Evolutionary conservation across 2,113 vertebrate species (phyloP).

Genomic region (Passer montanus): DNA sequence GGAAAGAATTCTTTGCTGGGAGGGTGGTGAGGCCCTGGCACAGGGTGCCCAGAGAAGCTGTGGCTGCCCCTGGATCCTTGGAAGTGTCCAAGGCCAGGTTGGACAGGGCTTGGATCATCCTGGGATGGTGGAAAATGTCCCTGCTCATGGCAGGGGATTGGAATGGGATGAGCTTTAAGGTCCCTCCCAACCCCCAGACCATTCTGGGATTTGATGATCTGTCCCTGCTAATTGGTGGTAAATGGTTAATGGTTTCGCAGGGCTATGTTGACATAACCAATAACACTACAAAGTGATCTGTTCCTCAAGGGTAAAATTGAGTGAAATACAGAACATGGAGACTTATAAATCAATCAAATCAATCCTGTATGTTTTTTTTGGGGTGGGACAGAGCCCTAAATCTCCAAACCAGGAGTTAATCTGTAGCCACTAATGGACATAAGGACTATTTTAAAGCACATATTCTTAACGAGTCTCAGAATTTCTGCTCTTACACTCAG

Average conservation of each 20-base stretch:
- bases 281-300: background rate
- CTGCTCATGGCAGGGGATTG: background rate
- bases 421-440: background rate
- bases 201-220: background rate
- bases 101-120: fast-evolving
- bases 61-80: background rate
- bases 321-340: background rate
- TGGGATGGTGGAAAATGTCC: background rate
- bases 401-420: background rate
- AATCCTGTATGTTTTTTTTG: background rate
- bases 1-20: background rate
- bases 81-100: fast-evolving
- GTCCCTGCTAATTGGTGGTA: background rate
- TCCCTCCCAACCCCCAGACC: background rate
- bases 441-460: fast-evolving
- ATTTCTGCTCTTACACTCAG: background rate
- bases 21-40: background rate
- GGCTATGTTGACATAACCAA: background rate
- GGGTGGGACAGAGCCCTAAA: background rate
- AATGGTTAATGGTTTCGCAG: background rate
- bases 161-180: background rate
- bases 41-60: background rate
- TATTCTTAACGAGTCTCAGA: background rate
- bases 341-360: background rate
- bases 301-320: background rate